phyloP scores from a whole-genome alignment of 2,797 vertebrate genomes.

The Craterocephalus amniculus region DNA sequence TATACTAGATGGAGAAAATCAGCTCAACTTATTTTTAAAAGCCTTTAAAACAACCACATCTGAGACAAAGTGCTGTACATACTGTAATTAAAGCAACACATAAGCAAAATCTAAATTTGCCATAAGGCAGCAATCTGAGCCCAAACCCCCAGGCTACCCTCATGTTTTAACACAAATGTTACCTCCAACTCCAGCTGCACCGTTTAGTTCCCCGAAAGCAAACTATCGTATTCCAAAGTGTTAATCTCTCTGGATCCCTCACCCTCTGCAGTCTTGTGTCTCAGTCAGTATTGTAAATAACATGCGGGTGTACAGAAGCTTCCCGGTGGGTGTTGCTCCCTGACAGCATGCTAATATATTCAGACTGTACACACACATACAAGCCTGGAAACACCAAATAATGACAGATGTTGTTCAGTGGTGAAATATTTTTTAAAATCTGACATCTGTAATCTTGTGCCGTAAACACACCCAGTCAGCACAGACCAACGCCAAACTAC shows the following conservation, averaged over 20 bases:
- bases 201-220: slow-evolving; percentile 59
- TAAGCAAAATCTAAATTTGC: no score
- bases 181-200: slow-evolving; percentile 10
- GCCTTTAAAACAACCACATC: no score
- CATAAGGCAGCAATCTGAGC: background rate
- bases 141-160: background rate
- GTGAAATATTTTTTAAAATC: slow-evolving; percentile 47
- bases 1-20: no score
- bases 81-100: no score
- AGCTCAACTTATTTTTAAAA: no score
- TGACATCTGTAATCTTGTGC: slow-evolving; percentile 61
- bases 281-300: slow-evolving; percentile 77
- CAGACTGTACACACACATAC: slow-evolving; percentile 57
- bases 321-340: slow-evolving; percentile 61
- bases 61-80: no score
- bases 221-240: slow-evolving; percentile 31
- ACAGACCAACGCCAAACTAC: slow-evolving; percentile 55
- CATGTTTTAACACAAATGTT: slow-evolving; percentile 11
- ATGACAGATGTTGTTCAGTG: slow-evolving; percentile 32
- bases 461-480: slow-evolving; percentile 51
- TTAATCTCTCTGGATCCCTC: slow-evolving; percentile 48
- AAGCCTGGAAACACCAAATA: slow-evolving; percentile 52
- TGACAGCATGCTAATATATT: slow-evolving; percentile 79
- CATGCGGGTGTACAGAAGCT: slow-evolving; percentile 65
- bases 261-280: slow-evolving; percentile 47